Evolutionary conservation across 2,113 vertebrate genomes (phyloP).

Genomic region (pig (Sus scrofa)): DNA sequence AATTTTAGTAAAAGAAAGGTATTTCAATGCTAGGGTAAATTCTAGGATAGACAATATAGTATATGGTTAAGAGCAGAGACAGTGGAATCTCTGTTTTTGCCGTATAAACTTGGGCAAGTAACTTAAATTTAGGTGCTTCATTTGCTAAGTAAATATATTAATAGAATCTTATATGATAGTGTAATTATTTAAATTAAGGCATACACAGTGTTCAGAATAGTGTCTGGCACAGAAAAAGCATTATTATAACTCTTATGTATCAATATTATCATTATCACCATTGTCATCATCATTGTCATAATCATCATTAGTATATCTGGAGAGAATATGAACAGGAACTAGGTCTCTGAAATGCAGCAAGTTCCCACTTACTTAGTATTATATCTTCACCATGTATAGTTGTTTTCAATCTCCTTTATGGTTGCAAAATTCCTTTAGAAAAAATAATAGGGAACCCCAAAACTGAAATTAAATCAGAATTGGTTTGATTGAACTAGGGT

Average conservation of each 20-base stretch:
- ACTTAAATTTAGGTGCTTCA: not conserved
- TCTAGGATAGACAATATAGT: not conserved
- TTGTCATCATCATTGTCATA: not conserved
- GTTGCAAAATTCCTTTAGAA: not conserved
- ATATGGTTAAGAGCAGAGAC: not conserved
- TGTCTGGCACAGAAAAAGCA: not conserved
- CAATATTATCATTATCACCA: not conserved
- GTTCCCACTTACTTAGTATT: not conserved
- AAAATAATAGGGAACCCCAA: not conserved
- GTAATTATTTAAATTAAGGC: not conserved
- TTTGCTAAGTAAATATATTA: not conserved
- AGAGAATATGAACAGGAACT: not conserved
- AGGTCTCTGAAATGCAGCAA: not conserved
- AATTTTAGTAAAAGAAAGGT: not conserved
- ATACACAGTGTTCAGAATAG: not conserved
- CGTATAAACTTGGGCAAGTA: not conserved
- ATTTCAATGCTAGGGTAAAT: not conserved
- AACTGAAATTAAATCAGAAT: not conserved
- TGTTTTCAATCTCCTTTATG: not conserved
- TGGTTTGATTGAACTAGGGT: not conserved
- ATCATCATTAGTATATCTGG: not conserved
- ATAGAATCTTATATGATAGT: not conserved
- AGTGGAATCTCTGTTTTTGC: not conserved
- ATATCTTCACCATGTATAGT: not conserved
- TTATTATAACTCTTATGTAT: not conserved